Percentiles rank a stretch among this genome's conserved stretches.
phyloP scores from a whole-genome alignment of 2,797 vertebrate species.

The Natrix natrix region DNA sequence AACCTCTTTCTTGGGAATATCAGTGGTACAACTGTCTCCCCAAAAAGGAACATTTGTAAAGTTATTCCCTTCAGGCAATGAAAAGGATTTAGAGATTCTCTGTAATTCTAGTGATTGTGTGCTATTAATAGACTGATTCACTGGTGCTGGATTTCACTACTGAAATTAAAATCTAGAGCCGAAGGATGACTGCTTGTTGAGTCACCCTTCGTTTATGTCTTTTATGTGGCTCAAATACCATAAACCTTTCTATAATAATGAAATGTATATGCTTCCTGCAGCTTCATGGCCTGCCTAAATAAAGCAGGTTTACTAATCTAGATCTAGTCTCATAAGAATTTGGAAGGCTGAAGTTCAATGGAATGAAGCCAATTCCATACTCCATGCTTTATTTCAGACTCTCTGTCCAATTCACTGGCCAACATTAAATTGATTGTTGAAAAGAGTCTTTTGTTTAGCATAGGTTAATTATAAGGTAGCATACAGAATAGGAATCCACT shows the following conservation, averaged over 20 bases:
- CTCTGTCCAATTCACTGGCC: not conserved
- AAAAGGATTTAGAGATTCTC: not conserved
- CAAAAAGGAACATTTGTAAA: constrained; percentile 36
- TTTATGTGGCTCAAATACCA: not conserved
- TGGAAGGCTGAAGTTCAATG: not conserved
- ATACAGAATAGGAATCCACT: not conserved
- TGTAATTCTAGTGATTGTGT: not conserved
- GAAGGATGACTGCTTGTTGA: not conserved
- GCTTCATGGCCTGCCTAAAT: not conserved
- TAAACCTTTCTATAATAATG: not conserved
- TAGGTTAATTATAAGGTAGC: not conserved
- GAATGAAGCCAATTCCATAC: not conserved
- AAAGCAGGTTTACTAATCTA: not conserved
- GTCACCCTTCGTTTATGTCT: not conserved
- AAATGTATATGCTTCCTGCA: not conserved
- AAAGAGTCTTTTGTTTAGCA: not conserved
- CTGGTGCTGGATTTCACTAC: not conserved
- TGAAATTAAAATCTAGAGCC: not conserved
- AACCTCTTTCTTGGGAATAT: constrained; percentile 19
- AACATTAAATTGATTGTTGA: not conserved
- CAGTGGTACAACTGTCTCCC: constrained; percentile 10
- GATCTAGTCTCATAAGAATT: not conserved
- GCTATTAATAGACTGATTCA: constrained; percentile 2
- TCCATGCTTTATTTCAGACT: not conserved
- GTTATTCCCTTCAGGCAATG: not conserved